A percentile compares a stretch with the other conserved stretches of the same genome.
Conservation (phyloP, 2,888 invertebrate genomes). For the Chromoteleia sp. region DNA sequence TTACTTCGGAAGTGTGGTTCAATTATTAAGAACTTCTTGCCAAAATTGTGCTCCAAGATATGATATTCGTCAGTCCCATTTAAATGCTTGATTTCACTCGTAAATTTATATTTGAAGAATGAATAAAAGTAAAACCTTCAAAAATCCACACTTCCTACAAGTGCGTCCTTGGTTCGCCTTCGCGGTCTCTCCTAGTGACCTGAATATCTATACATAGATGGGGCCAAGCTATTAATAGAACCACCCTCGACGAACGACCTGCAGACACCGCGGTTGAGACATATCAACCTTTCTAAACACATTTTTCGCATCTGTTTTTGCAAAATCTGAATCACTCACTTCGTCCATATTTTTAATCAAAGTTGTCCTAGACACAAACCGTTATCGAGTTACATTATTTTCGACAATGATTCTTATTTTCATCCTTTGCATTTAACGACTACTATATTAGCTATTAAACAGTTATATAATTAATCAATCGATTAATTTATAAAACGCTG, state of each 20-base stretch:
- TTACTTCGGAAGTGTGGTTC: too few relatives aligned
- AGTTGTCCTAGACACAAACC: too few relatives aligned
- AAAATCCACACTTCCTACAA: constrained; percentile 51
- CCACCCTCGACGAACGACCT: constrained; percentile 77
- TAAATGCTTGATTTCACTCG: not conserved
- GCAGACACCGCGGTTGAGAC: constrained; percentile 45
- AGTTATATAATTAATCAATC: too few relatives aligned
- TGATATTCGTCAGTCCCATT: too few relatives aligned
- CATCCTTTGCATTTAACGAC: too few relatives aligned
- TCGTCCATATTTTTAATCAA: too few relatives aligned
- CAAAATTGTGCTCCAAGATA: too few relatives aligned
- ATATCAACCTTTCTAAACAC: constrained; percentile 48
- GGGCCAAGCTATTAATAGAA: constrained; percentile 79
- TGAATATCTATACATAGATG: constrained; percentile 78
- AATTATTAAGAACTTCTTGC: too few relatives aligned
- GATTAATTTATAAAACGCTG: too few relatives aligned
- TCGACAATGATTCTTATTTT: too few relatives aligned
- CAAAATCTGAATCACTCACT: not conserved
- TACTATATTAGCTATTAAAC: too few relatives aligned
- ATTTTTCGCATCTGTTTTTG: constrained; percentile 29
- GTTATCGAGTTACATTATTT: too few relatives aligned
- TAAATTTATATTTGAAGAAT: constrained; percentile 1
- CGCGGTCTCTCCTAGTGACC: constrained; percentile 76
- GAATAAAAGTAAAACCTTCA: constrained; percentile 18
- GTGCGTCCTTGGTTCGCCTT: constrained; percentile 77